Percentiles rank a stretch among this genome's conserved stretches.
Conservation (phyloP, 2,797 vertebrate genomes). For the Botia kubotai region DNA sequence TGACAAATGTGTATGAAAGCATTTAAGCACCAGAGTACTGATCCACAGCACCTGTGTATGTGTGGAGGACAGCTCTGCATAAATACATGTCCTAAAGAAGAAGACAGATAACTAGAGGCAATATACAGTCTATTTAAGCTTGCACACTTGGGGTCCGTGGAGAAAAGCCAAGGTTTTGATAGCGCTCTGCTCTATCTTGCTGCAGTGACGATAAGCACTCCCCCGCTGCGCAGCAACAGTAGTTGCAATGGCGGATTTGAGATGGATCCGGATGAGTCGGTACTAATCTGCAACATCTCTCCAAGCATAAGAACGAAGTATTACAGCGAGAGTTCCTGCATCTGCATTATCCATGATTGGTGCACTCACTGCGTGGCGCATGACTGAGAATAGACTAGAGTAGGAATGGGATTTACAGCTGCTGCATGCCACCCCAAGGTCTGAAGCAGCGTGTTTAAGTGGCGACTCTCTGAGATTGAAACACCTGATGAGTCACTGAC, state of each 20-base stretch:
- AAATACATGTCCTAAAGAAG: constrained; percentile 42
- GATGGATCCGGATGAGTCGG: constrained; percentile 71
- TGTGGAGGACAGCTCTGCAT: constrained; percentile 35
- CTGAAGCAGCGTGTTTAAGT: constrained; percentile 18
- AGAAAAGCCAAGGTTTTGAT: constrained; percentile 48
- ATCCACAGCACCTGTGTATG: constrained; percentile 61
- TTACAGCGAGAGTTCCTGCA: constrained; percentile 79
- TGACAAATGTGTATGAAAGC: constrained; percentile 66
- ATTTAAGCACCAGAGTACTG: constrained; percentile 70
- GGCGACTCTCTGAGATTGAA: background rate
- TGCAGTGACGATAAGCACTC: constrained; percentile 65
- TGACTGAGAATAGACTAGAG: constrained; percentile 76
- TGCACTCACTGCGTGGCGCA: constrained; percentile 74
- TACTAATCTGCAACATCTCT: constrained; percentile 90
- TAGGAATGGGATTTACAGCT: constrained; percentile 66
- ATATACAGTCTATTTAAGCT: constrained; percentile 73
- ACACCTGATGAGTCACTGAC: background rate
- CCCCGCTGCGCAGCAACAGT: constrained; percentile 66
- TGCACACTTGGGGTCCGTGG: constrained; percentile 33
- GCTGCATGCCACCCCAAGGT: constrained; percentile 46
- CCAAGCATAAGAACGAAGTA: constrained; percentile 88
- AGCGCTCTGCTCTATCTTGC: constrained; percentile 67
- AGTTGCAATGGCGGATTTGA: constrained; percentile 72
- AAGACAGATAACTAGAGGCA: constrained; percentile 70
- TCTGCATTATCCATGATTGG: constrained; percentile 82